These are phyloP conservation scores for Spermophilus dauricus DNA, from an alignment of 2,113 vertebrate genomes.

Conservation along the genomic window DNA sequence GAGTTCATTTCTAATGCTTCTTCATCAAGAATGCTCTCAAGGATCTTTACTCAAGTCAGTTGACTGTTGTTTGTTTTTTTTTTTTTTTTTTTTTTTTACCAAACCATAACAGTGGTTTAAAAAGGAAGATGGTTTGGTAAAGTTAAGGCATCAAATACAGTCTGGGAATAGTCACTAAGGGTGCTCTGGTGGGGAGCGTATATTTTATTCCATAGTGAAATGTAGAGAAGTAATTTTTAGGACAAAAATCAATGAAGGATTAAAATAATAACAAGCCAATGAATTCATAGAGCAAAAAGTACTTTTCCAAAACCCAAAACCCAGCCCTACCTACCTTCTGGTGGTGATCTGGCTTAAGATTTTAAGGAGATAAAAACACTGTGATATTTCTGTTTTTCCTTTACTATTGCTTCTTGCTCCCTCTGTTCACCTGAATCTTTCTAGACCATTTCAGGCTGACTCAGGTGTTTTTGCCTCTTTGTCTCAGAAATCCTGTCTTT, in stretches of 20 bases:
- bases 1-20: too few relatives aligned
- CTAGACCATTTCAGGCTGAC: slow-evolving; percentile 18
- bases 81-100: too few relatives aligned
- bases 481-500: not conserved
- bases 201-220: not conserved
- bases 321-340: not conserved
- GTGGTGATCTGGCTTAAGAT: not conserved
- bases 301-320: not conserved
- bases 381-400: not conserved
- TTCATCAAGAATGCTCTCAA: too few relatives aligned
- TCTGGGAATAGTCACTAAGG: not conserved
- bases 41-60: too few relatives aligned
- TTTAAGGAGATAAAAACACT: not conserved
- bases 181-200: not conserved
- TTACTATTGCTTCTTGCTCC: not conserved
- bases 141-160: not conserved
- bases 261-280: slow-evolving; percentile 7
- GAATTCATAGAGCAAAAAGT: not conserved
- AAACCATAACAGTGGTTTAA: not conserved
- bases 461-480: not conserved
- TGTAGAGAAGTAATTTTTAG: not conserved
- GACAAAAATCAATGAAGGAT: not conserved
- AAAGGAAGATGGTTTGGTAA: not conserved
- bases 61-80: too few relatives aligned
- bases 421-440: not conserved